Conservation (phyloP, 2,797 vertebrate species). For the Myotis myotis region DNA sequence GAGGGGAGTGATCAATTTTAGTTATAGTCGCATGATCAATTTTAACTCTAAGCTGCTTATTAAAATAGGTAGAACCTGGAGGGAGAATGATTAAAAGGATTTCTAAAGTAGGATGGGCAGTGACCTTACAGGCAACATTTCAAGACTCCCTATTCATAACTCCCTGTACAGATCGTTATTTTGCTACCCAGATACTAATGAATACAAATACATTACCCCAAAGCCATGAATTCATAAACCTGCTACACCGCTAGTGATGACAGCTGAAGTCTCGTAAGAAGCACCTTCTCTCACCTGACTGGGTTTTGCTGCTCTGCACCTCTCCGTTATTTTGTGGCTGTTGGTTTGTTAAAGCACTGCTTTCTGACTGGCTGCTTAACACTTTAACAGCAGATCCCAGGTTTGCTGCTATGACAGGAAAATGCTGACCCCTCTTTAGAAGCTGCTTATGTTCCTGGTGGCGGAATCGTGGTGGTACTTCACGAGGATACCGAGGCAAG, state of each 20-base stretch:
- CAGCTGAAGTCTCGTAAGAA: conserved; percentile 45
- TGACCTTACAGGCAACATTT: background rate
- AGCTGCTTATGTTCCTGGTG: conserved; percentile 95
- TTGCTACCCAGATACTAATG: background rate
- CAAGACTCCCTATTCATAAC: background rate
- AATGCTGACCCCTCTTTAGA: conserved; percentile 92
- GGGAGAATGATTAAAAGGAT: background rate
- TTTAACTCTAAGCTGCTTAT: background rate
- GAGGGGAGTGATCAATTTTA: background rate
- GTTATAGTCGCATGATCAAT: background rate
- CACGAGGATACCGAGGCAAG: conserved; percentile 92
- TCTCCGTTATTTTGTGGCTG: conserved; percentile 88
- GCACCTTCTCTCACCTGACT: conserved; percentile 89
- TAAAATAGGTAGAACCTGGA: background rate
- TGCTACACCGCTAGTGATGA: background rate
- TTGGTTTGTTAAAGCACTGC: conserved; percentile 79
- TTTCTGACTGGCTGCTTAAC: conserved; percentile 85
- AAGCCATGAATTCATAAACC: background rate
- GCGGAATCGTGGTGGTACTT: conserved; percentile 91
- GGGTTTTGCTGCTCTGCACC: conserved; percentile 86
- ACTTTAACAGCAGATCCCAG: conserved; percentile 88
- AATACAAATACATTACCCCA: conserved; percentile 17
- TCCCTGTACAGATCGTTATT: background rate
- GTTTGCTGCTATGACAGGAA: conserved; percentile 87
- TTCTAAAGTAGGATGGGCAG: background rate